Conservation (phyloP, 2,797 vertebrate genomes). For the Bradypodion ventrale region DNA sequence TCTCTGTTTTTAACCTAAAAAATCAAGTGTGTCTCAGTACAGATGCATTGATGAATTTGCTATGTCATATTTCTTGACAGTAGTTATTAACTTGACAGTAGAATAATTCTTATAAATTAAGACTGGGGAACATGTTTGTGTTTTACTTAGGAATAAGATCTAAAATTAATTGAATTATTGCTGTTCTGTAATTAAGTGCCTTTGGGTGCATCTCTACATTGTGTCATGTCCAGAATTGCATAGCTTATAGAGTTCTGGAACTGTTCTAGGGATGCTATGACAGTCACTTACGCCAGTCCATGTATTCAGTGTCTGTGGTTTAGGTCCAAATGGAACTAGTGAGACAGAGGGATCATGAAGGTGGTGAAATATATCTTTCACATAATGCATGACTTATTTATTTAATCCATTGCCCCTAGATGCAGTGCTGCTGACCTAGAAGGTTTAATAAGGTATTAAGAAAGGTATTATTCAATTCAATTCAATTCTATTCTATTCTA, state of each 20-base stretch:
- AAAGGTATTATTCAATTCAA: too few species aligned
- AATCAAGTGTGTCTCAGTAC: too few species aligned
- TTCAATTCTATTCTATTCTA: too few species aligned
- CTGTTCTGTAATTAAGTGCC: not conserved
- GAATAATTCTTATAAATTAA: conserved; percentile 12
- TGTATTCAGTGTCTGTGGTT: not conserved
- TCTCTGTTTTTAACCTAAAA: too few species aligned
- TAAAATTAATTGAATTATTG: not conserved
- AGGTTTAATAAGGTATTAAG: not conserved
- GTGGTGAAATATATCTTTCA: not conserved
- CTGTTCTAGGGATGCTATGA: not conserved
- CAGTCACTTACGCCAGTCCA: not conserved
- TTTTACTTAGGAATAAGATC: not conserved
- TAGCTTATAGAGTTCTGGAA: not conserved
- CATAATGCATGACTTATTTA: not conserved
- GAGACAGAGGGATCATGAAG: not conserved
- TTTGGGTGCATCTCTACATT: not conserved
- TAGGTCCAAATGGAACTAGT: not conserved
- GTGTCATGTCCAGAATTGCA: not conserved
- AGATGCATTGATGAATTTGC: too few species aligned
- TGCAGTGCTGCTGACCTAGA: not conserved
- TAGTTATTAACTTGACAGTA: not conserved
- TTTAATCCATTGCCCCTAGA: not conserved
- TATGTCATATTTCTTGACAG: too few species aligned
- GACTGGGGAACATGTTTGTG: not conserved